phyloP scores from a whole-genome alignment of 1,140 invertebrate species.

The Batillaria attramentaria region DNA sequence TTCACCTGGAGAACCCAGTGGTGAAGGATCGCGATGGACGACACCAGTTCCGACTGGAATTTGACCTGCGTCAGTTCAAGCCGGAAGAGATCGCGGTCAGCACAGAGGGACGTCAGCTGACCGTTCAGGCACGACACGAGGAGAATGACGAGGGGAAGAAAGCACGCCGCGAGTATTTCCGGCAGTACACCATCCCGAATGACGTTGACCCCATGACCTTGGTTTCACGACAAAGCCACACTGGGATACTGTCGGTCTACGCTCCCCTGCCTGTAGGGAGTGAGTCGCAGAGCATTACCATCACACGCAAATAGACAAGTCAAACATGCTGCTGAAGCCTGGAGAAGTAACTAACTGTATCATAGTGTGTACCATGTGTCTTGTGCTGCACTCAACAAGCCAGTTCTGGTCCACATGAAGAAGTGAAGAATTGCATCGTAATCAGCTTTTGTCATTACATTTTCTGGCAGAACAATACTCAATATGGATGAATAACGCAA shows the following conservation, averaged over 20 bases:
- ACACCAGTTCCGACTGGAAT: slow-evolving; percentile 67
- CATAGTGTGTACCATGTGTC: too few species aligned
- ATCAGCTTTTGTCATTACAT: too few species aligned
- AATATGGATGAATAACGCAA: too few species aligned
- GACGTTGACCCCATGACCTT: slow-evolving; percentile 66
- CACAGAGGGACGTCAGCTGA: slow-evolving; percentile 83
- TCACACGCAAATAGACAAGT: too few species aligned
- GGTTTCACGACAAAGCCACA: slow-evolving; percentile 59
- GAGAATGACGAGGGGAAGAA: slow-evolving; percentile 82
- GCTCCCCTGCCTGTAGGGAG: slow-evolving; percentile 63
- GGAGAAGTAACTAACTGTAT: too few species aligned
- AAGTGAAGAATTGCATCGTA: too few species aligned
- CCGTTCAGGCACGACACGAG: slow-evolving; percentile 79
- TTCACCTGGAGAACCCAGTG: slow-evolving; percentile 61
- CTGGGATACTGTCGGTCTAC: slow-evolving; percentile 74
- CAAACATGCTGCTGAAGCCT: too few species aligned
- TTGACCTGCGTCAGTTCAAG: slow-evolving; percentile 88
- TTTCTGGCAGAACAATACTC: too few species aligned
- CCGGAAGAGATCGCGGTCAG: slow-evolving; percentile 92
- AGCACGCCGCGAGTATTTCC: slow-evolving; percentile 81
- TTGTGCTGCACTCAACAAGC: too few species aligned
- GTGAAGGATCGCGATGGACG: slow-evolving; percentile 49
- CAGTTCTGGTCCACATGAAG: too few species aligned
- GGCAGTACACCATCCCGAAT: slow-evolving; percentile 70
- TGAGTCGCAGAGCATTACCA: too few species aligned